These are phyloP conservation scores for Alitta virens DNA, from an alignment of 2,888 invertebrate species.

Conservation along the genomic window DNA sequence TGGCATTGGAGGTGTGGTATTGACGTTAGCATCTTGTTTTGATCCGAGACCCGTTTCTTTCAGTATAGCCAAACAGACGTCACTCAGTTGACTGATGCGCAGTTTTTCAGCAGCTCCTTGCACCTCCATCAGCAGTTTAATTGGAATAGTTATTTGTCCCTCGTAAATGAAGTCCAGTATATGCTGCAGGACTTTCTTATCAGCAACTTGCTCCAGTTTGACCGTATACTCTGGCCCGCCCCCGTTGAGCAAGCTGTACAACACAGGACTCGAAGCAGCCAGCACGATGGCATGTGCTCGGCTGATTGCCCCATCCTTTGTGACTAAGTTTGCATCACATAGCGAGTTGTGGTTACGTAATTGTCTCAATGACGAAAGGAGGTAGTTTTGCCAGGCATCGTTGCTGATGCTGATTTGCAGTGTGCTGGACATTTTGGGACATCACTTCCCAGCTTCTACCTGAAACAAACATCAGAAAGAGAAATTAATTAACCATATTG, in stretches of 20 bases:
- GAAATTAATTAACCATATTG: no score
- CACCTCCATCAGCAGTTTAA: background rate
- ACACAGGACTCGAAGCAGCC: background rate
- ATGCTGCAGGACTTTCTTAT: background rate
- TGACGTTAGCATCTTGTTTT: background rate
- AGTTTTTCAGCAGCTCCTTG: background rate
- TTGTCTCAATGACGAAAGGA: background rate
- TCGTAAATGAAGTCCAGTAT: background rate
- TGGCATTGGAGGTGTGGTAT: no score
- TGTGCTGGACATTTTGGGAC: background rate
- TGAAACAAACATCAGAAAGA: no score
- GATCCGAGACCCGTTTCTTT: background rate
- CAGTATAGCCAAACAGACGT: background rate
- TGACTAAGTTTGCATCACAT: background rate
- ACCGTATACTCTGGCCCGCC: background rate
- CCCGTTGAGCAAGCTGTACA: background rate
- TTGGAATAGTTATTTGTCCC: background rate
- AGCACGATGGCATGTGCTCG: background rate
- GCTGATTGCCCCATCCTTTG: background rate
- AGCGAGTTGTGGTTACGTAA: background rate
- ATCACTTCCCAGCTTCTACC: no score
- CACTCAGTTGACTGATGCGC: background rate
- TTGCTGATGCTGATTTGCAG: background rate
- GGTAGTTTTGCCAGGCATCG: background rate
- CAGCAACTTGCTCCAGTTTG: background rate